Evolutionary conservation across 2,113 vertebrate genomes (phyloP).

Genomic region (Nothobranchius furzeri): DNA sequence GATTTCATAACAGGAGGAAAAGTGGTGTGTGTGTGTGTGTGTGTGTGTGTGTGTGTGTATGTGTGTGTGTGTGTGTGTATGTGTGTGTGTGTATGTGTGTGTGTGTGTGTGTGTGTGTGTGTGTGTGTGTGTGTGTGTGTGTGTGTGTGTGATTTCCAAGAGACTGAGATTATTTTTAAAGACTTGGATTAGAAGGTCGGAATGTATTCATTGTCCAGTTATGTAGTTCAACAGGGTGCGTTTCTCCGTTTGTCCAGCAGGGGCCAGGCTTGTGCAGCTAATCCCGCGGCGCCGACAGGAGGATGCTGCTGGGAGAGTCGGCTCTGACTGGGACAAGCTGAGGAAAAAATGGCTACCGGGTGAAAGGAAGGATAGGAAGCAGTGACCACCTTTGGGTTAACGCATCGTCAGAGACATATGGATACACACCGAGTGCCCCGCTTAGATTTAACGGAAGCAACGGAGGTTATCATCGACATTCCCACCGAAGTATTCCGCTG

Average conservation of each 20-base stretch:
- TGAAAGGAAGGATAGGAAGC: conserved; percentile 48
- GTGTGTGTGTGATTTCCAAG: too few species aligned
- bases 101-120: too few species aligned
- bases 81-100: too few species aligned
- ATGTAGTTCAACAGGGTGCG: not conserved
- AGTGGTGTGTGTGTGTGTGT: too few species aligned
- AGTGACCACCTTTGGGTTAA: conserved; percentile 49
- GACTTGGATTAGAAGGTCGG: too few species aligned
- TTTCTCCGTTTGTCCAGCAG: conserved; percentile 42
- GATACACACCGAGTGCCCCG: conserved; percentile 53
- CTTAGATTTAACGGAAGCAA: conserved; percentile 33
- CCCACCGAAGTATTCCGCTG: conserved; percentile 29
- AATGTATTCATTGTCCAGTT: too few species aligned
- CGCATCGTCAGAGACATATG: conserved; percentile 60
- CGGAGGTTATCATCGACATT: conserved; percentile 18
- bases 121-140: too few species aligned
- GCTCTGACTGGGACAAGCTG: conserved; percentile 31
- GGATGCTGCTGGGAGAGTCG: conserved; percentile 52
- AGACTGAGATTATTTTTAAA: too few species aligned
- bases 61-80: too few species aligned
- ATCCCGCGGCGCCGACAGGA: conserved; percentile 7
- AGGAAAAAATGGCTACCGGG: conserved; percentile 69
- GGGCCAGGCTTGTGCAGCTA: conserved; percentile 43
- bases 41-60: too few species aligned
- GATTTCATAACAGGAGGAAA: too few species aligned